Conservation (phyloP, 2,113 vertebrate species). For the Gallinago media region DNA sequence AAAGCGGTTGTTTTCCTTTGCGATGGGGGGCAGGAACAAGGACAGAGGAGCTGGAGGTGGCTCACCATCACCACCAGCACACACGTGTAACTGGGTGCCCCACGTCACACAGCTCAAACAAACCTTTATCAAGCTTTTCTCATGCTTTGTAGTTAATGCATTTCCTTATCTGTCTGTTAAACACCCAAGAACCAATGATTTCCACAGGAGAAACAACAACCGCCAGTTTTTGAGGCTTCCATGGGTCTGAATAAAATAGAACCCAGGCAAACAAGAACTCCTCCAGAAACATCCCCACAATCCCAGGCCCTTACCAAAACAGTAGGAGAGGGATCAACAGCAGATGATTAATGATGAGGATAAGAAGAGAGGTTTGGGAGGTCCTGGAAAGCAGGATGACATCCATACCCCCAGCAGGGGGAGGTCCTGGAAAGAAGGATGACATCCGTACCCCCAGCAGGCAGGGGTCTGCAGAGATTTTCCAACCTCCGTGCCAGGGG, state of each 20-base stretch:
- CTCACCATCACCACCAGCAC: rapidly evolving
- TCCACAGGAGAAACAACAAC: rapidly evolving
- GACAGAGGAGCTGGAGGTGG: not conserved
- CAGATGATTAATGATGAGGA: rapidly evolving
- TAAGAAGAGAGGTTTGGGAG: not conserved
- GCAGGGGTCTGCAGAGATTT: not conserved
- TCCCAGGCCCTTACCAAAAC: not conserved
- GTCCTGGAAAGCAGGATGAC: rapidly evolving
- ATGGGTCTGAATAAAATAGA: not conserved
- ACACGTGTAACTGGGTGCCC: rapidly evolving
- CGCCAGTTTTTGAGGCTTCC: rapidly evolving
- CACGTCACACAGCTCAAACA: not conserved
- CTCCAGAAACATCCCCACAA: not conserved
- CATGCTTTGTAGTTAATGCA: rapidly evolving
- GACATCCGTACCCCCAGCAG: not conserved
- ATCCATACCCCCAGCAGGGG: not conserved
- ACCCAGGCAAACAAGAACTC: not conserved
- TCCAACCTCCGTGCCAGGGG: too few species aligned
- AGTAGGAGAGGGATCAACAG: not conserved
- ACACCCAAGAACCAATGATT: not conserved
- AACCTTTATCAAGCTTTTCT: not conserved
- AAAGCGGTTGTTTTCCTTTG: not conserved
- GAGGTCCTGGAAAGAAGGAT: rapidly evolving
- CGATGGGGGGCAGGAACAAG: rapidly evolving
- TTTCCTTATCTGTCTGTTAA: not conserved